These are phyloP conservation scores for Callocephalon fimbriatum DNA, from an alignment of 2,113 vertebrate genomes.

Conservation along the genomic window DNA sequence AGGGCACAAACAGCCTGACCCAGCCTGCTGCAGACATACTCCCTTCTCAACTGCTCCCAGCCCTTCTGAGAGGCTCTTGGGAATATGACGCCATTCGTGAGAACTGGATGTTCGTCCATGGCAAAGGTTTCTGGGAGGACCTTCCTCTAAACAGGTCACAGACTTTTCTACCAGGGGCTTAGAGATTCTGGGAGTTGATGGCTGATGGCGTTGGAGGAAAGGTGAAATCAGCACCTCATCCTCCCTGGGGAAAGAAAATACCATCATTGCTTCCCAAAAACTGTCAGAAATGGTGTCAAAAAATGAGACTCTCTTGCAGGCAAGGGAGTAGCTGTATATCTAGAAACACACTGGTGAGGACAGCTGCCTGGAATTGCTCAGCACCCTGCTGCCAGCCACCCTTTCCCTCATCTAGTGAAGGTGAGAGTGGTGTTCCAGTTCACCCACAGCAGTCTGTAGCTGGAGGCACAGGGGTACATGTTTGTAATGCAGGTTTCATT, in stretches of 20 bases:
- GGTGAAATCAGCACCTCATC: not conserved
- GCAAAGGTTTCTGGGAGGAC: not conserved
- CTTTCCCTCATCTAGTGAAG: not conserved
- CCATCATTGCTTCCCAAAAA: not conserved
- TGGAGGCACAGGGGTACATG: not conserved
- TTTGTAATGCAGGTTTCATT: rapidly evolving
- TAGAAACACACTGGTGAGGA: not conserved
- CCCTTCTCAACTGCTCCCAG: not conserved
- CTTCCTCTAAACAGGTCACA: not conserved
- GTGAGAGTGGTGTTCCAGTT: rapidly evolving
- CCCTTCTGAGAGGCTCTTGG: not conserved
- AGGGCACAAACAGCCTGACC: rapidly evolving
- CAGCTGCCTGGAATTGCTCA: not conserved
- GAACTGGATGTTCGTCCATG: not conserved
- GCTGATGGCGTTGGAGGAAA: not conserved
- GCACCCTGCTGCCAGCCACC: not conserved
- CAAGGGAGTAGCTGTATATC: not conserved
- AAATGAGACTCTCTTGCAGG: not conserved
- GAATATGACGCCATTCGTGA: not conserved
- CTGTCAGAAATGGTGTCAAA: not conserved
- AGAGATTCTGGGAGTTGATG: not conserved
- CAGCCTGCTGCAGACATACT: not conserved
- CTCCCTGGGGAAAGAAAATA: not conserved
- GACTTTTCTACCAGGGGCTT: not conserved
- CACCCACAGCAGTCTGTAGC: not conserved